Base-by-base conservation (phyloP, 2,113 vertebrate species). In the Paratilapia polleni region DNA sequence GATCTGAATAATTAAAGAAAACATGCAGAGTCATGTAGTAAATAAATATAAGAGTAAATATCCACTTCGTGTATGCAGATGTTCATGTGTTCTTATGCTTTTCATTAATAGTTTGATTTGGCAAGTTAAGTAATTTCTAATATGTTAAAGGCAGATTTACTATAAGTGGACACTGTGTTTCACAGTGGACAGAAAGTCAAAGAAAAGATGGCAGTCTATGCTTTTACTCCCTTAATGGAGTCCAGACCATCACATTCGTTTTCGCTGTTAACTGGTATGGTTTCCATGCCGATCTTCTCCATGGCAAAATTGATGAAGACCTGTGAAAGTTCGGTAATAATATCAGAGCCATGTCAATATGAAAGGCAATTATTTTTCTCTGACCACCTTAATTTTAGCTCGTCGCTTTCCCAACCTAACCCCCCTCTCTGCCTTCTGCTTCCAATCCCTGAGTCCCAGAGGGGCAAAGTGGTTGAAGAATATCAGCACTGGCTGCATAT, bases 281-380 rank as follows among this genome's bases (percentile, higher is more conserved):
- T 81, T 24, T 95, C 93, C 85, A 89, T 88, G 68, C 94, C 94
- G 43, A 88, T 93, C 10, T 92, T 96, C 49, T 94, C 97, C 95
- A 96, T 97, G 80, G 98, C 97, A 83, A 99, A 99, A 95, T 99
- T 97, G 94, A 98, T 99, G 93, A 98, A 99, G 93, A 98, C 98
- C 98, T 99, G 75, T 59, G 41, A 81, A 60, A 56, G 28, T 78
- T 84, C 31, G 89, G 38, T 1, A 82, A 87, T 15, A 80, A 41
- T 83, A 20, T 88, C n/a, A 88, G 82, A 81, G 6, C 4, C 17
- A 31, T 76, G 57, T 5, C 22, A 62, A 54, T 19, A 79, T 73
- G 54, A 68, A 75, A 61, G 12, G 28, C 8, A 54, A 7, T 66
- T 59, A 34, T 80, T 77, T 73, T 24, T n/a, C 24, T 70, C 34